Evolutionary conservation across 2,888 invertebrate genomes (phyloP).

Genomic region (Clostera curtula): DNA sequence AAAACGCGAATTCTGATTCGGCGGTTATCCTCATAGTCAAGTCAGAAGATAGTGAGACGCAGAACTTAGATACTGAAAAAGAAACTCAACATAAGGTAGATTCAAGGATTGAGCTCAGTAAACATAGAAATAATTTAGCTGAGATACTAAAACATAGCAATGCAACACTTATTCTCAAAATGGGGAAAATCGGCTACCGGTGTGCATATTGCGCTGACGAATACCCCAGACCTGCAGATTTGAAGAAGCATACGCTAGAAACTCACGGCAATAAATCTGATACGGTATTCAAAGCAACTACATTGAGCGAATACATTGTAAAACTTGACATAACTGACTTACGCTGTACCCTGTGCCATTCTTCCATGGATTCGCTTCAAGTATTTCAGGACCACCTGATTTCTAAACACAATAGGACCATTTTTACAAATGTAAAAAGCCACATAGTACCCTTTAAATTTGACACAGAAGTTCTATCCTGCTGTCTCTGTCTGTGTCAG

Average conservation of each 20-base stretch:
- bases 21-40: too few relatives aligned
- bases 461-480: neutral
- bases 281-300: conserved; percentile 1
- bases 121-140: conserved; percentile 8
- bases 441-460: conserved; percentile 2
- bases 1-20: too few relatives aligned
- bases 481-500: conserved; percentile 1
- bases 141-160: conserved; percentile 11
- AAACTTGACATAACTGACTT: conserved; percentile 13
- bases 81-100: too few relatives aligned
- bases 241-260: conserved; percentile 15
- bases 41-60: too few relatives aligned
- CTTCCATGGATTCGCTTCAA: conserved; percentile 3
- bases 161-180: conserved; percentile 16
- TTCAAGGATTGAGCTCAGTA: conserved; percentile 4
- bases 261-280: conserved; percentile 10
- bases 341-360: conserved; percentile 8
- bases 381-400: conserved; percentile 9
- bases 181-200: conserved; percentile 10
- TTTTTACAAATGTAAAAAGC: neutral
- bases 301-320: conserved; percentile 6
- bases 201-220: conserved; percentile 17
- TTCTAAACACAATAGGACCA: conserved; percentile 7
- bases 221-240: conserved; percentile 7
- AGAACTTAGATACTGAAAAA: too few relatives aligned